These are phyloP conservation scores for Drepana arcuata DNA, from an alignment of 1,140 invertebrate genomes.

Conservation along the genomic window DNA sequence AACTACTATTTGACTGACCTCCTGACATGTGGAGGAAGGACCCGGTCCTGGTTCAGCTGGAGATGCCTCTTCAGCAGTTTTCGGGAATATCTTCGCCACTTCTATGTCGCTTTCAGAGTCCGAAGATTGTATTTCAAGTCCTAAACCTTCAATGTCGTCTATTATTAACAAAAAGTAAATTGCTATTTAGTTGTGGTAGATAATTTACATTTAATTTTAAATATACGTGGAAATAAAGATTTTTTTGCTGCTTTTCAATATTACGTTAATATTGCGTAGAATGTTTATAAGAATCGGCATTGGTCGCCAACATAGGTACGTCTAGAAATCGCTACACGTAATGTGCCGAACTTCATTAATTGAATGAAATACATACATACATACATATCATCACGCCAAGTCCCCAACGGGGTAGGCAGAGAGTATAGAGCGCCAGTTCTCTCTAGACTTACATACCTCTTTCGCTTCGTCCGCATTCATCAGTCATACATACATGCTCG, in stretches of 20 bases:
- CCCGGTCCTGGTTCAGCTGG: constrained; percentile 20
- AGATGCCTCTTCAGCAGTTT: background rate
- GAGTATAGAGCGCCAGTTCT: too few species aligned
- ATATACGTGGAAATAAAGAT: background rate
- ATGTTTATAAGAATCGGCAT: too few species aligned
- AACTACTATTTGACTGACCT: constrained; percentile 4
- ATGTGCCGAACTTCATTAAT: background rate
- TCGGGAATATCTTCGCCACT: constrained; percentile 7
- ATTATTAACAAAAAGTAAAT: background rate
- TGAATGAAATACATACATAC: background rate
- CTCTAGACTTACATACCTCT: too few species aligned
- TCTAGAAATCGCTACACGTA: background rate
- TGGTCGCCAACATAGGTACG: background rate
- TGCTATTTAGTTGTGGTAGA: background rate
- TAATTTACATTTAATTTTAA: background rate
- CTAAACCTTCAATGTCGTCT: constrained; percentile 19
- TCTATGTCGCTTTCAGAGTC: constrained; percentile 18
- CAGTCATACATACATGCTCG: too few species aligned
- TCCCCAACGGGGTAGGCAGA: too few species aligned
- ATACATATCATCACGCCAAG: too few species aligned
- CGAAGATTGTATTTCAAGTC: constrained; percentile 9
- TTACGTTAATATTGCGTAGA: too few species aligned
- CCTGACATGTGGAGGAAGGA: constrained; percentile 14
- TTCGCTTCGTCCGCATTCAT: too few species aligned
- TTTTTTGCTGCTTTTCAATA: background rate